A percentile compares a stretch with the other conserved stretches of the same genome.
phyloP scores from a whole-genome alignment of 1,140 invertebrate genomes.

The Drosophila melanogaster region DNA sequence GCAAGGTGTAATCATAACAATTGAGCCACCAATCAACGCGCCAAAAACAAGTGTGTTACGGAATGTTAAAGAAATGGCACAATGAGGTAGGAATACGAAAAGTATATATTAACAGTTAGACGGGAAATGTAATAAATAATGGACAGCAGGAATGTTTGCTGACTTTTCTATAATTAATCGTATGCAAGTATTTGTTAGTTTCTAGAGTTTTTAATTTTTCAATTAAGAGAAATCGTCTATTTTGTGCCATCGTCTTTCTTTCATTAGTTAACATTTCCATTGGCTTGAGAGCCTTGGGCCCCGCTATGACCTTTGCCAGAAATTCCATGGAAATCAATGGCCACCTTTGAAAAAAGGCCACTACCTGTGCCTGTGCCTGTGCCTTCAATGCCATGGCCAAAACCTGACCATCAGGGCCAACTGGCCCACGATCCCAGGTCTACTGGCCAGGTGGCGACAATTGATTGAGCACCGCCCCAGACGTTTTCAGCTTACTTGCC shows the following conservation, averaged over 20 bases:
- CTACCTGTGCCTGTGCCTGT: not conserved
- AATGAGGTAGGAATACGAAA: no score
- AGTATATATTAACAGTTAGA: no score
- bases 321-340: slow-evolving; percentile 48
- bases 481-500: slow-evolving; percentile 1
- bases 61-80: slow-evolving; percentile 2
- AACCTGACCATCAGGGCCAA: slow-evolving; percentile 12
- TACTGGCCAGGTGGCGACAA: slow-evolving; percentile 37
- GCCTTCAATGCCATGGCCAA: slow-evolving; percentile 38
- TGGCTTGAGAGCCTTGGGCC: slow-evolving; percentile 12
- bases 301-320: slow-evolving; percentile 42
- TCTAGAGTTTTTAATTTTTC: no score
- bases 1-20: slow-evolving; percentile 32
- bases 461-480: slow-evolving; percentile 28
- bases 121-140: not conserved
- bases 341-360: slow-evolving; percentile 1
- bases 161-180: not conserved
- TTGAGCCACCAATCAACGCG: slow-evolving; percentile 38
- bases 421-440: not conserved
- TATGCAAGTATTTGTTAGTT: not conserved
- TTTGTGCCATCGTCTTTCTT: not conserved
- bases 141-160: not conserved
- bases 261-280: slow-evolving; percentile 6
- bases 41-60: slow-evolving; percentile 13
- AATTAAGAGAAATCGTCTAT: not conserved